Evolutionary conservation across 2,113 vertebrate species (phyloP), one percentile per base, ranked within the genome.

Genomic region (Murina feae): DNA sequence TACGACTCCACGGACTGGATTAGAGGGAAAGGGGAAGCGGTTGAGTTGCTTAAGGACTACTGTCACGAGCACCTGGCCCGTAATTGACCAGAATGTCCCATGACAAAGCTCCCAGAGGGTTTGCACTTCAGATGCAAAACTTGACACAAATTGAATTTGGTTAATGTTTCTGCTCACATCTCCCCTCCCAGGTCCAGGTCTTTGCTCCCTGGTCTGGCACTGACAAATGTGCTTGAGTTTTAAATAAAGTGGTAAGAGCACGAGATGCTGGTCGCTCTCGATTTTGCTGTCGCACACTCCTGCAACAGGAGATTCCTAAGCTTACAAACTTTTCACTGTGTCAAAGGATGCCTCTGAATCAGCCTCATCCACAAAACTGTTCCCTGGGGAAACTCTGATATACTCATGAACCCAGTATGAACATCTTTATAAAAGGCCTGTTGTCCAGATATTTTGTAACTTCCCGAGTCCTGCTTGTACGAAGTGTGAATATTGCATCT

Each of bases 391-490:
- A 83, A 75, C 20, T 37, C 9, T 47, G 23, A 91, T 47, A 82
- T 51, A 71, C 4, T 81, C 49, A 79, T 81, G 71, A 63, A 65
- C 72, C 12, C 35, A 44, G 37, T 23, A 47, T 18, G 74, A 85
- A 94, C 10, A 58, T 91, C 76, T 88, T 93, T 76, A 89, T 14
- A 68, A 63, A 86, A 75, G 60, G 86, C 82, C 86, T 93, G 32
- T 87, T 94, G 92, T 95, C 89, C 83, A 89, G 83, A 89, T 72
- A 94, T 80, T 94, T 74, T 93, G 66, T 93, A 95, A 93, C 42
- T 86, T 91, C 80, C 86, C 89, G 84, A 87, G 51, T 9, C 47
- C 47, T 95, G 86, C 65, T 93, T 95, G 44, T 80, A 95, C 58
- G 93, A 95, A 95, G 71, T 81, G 37, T 89, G 93, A 96, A 39